These are phyloP conservation scores for Resseliella maxima DNA, from an alignment of 2,888 invertebrate species.

Conservation along the genomic window DNA sequence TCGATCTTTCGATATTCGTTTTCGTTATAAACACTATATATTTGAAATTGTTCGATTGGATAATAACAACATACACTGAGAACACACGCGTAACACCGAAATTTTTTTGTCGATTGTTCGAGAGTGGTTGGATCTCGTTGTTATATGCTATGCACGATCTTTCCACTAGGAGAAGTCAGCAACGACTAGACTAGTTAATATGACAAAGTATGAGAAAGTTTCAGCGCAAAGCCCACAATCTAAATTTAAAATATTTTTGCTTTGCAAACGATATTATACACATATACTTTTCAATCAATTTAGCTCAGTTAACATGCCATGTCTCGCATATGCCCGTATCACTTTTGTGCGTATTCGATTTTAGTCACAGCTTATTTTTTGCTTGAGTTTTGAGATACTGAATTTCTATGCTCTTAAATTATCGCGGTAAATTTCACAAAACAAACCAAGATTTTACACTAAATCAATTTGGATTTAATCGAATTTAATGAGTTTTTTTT, in stretches of 20 bases:
- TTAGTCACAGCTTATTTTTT: slow-evolving; percentile 4
- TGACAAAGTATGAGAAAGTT: slow-evolving; percentile 57
- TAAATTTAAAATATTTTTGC: slow-evolving; percentile 57
- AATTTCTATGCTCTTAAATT: neutral
- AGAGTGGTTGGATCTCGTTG: slow-evolving; percentile 56
- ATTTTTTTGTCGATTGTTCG: slow-evolving; percentile 50
- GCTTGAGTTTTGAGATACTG: neutral
- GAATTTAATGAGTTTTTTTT: no score
- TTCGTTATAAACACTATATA: slow-evolving; percentile 39
- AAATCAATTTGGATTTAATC: no score
- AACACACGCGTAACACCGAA: slow-evolving; percentile 39
- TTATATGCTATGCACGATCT: slow-evolving; percentile 59
- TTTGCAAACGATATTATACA: slow-evolving; percentile 55
- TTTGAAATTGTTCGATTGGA: slow-evolving; percentile 5
- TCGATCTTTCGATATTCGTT: slow-evolving; percentile 48
- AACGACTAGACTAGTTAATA: slow-evolving; percentile 59
- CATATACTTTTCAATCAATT: slow-evolving; percentile 39
- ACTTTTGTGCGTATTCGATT: neutral
- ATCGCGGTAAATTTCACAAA: neutral
- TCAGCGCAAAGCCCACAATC: slow-evolving; percentile 57
- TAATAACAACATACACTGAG: slow-evolving; percentile 28
- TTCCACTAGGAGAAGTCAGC: slow-evolving; percentile 60
- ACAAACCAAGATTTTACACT: no score
- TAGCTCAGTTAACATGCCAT: slow-evolving; percentile 3
- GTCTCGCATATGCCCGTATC: neutral